These are phyloP conservation scores for Drosophila albomicans DNA, from an alignment of 1,140 invertebrate species.

Conservation along the genomic window DNA sequence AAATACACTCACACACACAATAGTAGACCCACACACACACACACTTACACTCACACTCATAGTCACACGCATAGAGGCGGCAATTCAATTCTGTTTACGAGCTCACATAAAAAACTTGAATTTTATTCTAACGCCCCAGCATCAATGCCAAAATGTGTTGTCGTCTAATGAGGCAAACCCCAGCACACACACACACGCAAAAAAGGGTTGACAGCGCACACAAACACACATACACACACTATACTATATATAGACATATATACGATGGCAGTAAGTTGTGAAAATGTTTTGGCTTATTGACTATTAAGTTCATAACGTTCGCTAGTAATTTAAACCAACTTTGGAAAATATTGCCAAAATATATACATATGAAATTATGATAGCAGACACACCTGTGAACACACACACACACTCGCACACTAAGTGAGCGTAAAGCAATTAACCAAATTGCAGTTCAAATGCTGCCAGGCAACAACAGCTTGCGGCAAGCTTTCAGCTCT, in stretches of 20 bases:
- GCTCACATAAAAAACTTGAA: constrained; percentile 75
- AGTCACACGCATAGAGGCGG: constrained; percentile 10
- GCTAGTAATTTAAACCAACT: constrained; percentile 67
- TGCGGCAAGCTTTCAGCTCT: constrained; percentile 31
- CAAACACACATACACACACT: constrained; percentile 6
- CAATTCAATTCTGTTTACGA: constrained; percentile 81
- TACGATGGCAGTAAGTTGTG: constrained; percentile 27
- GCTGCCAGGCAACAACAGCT: constrained; percentile 43
- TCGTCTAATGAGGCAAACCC: constrained; percentile 70
- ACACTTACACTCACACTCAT: not conserved
- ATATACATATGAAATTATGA: constrained; percentile 59
- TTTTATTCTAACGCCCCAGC: constrained; percentile 69
- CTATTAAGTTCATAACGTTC: constrained; percentile 75
- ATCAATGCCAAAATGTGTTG: constrained; percentile 56
- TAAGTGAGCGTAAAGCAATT: constrained; percentile 69
- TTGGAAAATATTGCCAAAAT: constrained; percentile 44
- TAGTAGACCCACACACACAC: constrained; percentile 9
- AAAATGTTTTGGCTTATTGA: constrained; percentile 61
- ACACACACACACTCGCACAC: constrained; percentile 18
- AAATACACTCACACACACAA: constrained; percentile 13
- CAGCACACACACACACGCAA: not conserved
- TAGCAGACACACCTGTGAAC: constrained; percentile 20
- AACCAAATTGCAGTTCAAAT: constrained; percentile 70
- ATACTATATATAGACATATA: constrained; percentile 24
- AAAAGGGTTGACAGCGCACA: constrained; percentile 54